Evolutionary conservation across 2,888 invertebrate genomes (phyloP).

Genomic region (Athetis lepigone): DNA sequence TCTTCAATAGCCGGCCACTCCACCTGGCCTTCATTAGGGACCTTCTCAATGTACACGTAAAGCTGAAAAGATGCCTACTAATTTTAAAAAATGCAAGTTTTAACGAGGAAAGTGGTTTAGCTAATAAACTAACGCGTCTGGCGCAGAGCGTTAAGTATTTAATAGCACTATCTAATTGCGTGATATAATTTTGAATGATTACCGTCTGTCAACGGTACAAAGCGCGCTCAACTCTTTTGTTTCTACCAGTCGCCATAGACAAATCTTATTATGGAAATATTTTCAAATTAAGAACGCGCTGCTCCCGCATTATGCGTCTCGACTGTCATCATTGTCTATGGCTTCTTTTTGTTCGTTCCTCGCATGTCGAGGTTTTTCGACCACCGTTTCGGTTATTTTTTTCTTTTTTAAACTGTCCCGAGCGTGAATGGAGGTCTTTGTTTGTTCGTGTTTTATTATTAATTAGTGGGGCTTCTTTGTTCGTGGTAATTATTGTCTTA

Average conservation of each 20-base stretch:
- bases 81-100: conserved; percentile 84
- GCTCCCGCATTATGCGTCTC: conserved; percentile 90
- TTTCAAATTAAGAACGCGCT: conserved; percentile 90
- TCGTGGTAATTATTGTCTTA: conserved; percentile 91
- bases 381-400: conserved; percentile 89
- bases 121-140: conserved; percentile 77
- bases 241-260: conserved; percentile 87
- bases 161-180: conserved; percentile 78
- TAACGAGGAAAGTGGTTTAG: conserved; percentile 86
- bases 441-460: conserved; percentile 91
- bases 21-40: conserved; percentile 89
- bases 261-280: conserved; percentile 91
- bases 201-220: conserved; percentile 85
- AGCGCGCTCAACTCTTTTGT: conserved; percentile 84
- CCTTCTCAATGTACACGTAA: conserved; percentile 82
- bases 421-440: conserved; percentile 89
- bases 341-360: conserved; percentile 87
- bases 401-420: conserved; percentile 86
- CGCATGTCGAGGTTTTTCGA: conserved; percentile 90
- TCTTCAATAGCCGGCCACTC: conserved; percentile 88
- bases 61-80: conserved; percentile 84
- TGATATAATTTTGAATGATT: conserved; percentile 86
- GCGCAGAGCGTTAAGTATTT: conserved; percentile 54
- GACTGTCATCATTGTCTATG: conserved; percentile 90
- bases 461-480: conserved; percentile 90